These are phyloP conservation scores for Lycocerus yunnanus DNA, from an alignment of 2,888 invertebrate species.

Conservation along the genomic window DNA sequence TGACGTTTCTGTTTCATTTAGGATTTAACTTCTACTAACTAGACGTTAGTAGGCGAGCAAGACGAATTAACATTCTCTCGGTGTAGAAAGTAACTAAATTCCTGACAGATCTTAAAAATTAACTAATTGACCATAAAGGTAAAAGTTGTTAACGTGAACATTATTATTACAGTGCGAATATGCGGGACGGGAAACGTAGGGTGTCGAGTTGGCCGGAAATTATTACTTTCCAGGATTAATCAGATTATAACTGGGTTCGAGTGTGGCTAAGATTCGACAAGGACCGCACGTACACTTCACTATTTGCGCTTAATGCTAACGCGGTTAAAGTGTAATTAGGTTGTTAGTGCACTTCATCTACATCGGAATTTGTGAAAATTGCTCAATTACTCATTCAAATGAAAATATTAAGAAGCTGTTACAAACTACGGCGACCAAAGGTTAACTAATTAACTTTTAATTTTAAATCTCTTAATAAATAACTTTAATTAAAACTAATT, in stretches of 20 bases:
- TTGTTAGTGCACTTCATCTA: constrained; percentile 31
- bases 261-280: constrained; percentile 35
- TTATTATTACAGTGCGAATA: constrained; percentile 33
- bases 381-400: constrained; percentile 24
- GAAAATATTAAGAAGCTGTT: neutral
- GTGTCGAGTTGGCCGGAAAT: constrained; percentile 50
- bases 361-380: constrained; percentile 31
- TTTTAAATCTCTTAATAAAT: neutral
- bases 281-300: constrained; percentile 36
- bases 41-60: constrained; percentile 7
- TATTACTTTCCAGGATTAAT: constrained; percentile 53
- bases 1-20: constrained; percentile 31
- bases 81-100: neutral
- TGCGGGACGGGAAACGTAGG: constrained; percentile 37
- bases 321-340: constrained; percentile 37
- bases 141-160: constrained; percentile 16
- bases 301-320: constrained; percentile 39
- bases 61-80: constrained; percentile 7
- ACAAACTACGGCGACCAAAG: neutral
- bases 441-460: neutral
- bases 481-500: neutral
- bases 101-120: constrained; percentile 10
- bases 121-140: constrained; percentile 20
- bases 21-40: constrained; percentile 32
- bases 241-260: constrained; percentile 50